Conservation (phyloP, 1,140 invertebrate species). For the Drosophila azteca region DNA sequence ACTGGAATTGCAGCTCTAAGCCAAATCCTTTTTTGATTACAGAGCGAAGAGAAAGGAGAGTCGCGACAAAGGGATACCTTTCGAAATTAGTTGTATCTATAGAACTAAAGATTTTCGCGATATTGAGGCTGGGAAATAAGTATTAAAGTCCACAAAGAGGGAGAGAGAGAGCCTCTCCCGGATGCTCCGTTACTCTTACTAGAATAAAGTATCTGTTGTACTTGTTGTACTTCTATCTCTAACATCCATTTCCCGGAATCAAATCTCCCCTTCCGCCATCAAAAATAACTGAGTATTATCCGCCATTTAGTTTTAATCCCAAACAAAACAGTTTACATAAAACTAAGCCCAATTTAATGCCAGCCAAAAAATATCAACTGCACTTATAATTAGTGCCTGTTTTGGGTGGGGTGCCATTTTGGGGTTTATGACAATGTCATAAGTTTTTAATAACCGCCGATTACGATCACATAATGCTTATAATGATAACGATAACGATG, state of each 20-base stretch:
- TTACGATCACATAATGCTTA: conserved; percentile 34
- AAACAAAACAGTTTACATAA: conserved; percentile 17
- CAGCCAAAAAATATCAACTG: conserved; percentile 15
- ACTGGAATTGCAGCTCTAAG: not conserved
- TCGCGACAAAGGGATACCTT: too few species aligned
- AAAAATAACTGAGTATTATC: conserved; percentile 21
- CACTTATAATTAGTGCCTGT: conserved; percentile 1
- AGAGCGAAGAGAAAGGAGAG: too few species aligned
- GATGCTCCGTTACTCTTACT: too few species aligned
- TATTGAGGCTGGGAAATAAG: too few species aligned
- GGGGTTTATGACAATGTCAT: conserved; percentile 59
- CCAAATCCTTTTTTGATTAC: conserved; percentile 7
- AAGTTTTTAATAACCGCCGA: conserved; percentile 68
- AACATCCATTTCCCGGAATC: too few species aligned
- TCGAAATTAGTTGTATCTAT: too few species aligned
- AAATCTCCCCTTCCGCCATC: too few species aligned
- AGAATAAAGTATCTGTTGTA: too few species aligned
- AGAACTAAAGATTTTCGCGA: too few species aligned
- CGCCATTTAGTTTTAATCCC: conserved; percentile 15
- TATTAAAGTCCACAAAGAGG: too few species aligned
- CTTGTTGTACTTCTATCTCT: too few species aligned
- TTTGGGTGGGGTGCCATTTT: conserved; percentile 30
- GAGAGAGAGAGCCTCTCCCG: too few species aligned
- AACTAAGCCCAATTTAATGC: conserved; percentile 39
- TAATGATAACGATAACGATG: conserved; percentile 14